Evolutionary conservation across 2,113 vertebrate species (phyloP), one percentile per base, ranked within the genome.

Genomic region (Prochilodus magdalenae): DNA sequence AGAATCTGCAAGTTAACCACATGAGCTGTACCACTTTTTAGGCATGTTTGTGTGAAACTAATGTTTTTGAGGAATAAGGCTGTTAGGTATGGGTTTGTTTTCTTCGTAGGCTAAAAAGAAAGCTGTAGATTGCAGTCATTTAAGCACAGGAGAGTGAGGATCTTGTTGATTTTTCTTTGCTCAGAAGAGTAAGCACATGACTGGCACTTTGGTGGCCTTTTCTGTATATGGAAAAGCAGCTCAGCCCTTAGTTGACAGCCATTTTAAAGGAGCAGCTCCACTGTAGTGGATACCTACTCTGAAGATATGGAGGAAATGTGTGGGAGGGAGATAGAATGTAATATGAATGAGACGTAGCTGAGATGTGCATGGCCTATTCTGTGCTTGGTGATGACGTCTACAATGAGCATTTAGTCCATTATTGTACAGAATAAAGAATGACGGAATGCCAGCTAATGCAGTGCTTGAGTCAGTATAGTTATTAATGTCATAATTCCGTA

Each of bases 181-280:
- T 40, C 33, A 67, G 65, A 67, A 40, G 22, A 44, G n/a, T 1
- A 16, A 18, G 30, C 16, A n/a, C 30, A 7, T 67, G 30, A 20
- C 5, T 18, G 20, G 30, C 65, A 36, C 22, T 70, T 24, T 70
- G 33, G 30, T 65, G 3, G 13, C 10, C 4, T 33, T 20, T 67
- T 33, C 16, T 67, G 1, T n/a, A 87, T 74, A 26, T 4, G 76
- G 86, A 84, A 77, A 22, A 70, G 1, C 74, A 69, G 82, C 78
- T 78, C 87, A 80, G 86, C 78, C 84, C 86, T 85, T 89, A 88
- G 87, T 82, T 89, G 90, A 74, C 47, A 47, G 83, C 82, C 80
- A 81, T 89, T 90, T 89, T 89, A 79, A 87, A 88, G 85, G 83
- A 87, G 86, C 85, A 79, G 75, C 81, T 82, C 83, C 88, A 89